Evolutionary conservation across 2,113 vertebrate species (phyloP), one percentile per base, ranked within the genome.

Genomic region (Panthera uncia): DNA sequence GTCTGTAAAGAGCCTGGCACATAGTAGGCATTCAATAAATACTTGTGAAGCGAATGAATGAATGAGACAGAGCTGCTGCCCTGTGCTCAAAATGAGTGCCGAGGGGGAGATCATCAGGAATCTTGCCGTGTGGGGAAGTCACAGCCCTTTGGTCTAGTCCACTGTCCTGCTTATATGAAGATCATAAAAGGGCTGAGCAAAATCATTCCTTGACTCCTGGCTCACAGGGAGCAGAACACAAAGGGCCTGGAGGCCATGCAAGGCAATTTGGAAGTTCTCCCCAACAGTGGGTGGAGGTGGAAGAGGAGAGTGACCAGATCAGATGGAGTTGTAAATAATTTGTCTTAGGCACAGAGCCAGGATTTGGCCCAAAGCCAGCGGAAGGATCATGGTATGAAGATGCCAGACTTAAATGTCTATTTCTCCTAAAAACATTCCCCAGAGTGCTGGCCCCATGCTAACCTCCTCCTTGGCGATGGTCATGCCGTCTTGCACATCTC

Each of bases 381-480:
- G 52, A 1, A 31, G n/a, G 36, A 52, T 48, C 50, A 74, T 4
- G 5, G 9, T 7, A n/a, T 61, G 82, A 86, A n/a, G 66, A 57
- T 3, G 74, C 50, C 11, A 29, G 41, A 31, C 23, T 23, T 61
- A 82, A 63, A 7, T 23, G 23, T 57, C 52, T 18, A 3, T 11
- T 23, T 41, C 61, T 78, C 55, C 55, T 36, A 36, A 50, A 48
- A 89, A 68, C 71, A 21, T 2, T 41, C 27, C 63, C 45, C 4
- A 0, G 36, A 61, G 45, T 1, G 0, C 6, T 0, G 4, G 85
- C 78, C 45, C 38, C 65, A 1, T 10, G 14, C 95, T 89, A 0
- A 99, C 99, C 99, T 99, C 99, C 97, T 99, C 99, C 68, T 98
- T 98, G 89, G 99, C 99, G 0, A 99, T 99, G 19, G 98, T 99